Evolutionary conservation across 37 sponge, comb jelly and placozoan species (phyloP).

Genomic region (Geodia barretti): DNA sequence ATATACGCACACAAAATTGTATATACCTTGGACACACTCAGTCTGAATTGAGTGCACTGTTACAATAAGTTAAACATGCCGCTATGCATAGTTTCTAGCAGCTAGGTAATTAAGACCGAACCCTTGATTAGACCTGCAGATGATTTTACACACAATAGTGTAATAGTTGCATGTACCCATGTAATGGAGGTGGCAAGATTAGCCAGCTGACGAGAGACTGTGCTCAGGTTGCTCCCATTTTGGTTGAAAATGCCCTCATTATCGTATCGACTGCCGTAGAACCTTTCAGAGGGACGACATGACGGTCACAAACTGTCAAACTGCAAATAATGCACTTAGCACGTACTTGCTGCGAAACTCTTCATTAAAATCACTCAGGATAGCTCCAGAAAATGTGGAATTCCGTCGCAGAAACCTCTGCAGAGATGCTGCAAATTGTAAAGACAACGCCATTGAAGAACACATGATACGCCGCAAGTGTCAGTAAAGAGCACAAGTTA

Average conservation of each 20-base stretch:
- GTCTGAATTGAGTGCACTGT: no score
- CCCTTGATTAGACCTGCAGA: neutral
- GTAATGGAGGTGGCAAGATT: conserved; percentile 27
- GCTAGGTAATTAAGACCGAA: neutral
- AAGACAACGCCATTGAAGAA: neutral
- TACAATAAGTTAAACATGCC: no score
- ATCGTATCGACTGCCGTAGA: conserved; percentile 67
- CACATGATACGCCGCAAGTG: neutral
- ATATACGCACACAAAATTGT: no score
- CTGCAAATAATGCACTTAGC: no score
- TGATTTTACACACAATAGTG: neutral
- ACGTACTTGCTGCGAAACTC: conserved; percentile 54
- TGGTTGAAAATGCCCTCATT: neutral
- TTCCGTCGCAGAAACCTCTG: conserved; percentile 57
- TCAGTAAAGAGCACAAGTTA: neutral
- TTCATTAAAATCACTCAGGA: conserved; percentile 49
- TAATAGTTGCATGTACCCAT: neutral
- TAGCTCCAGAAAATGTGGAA: conserved; percentile 17
- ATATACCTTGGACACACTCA: no score
- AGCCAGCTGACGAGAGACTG: conserved; percentile 14
- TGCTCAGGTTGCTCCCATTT: conserved; percentile 10
- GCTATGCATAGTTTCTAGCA: no score
- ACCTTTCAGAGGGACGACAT: conserved; percentile 19
- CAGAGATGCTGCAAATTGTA: conserved; percentile 65
- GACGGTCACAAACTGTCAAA: no score